Percentiles rank a stretch among this genome's conserved stretches.
Conservation (phyloP, 2,888 invertebrate genomes). For the Phragmatobia fuliginosa region DNA sequence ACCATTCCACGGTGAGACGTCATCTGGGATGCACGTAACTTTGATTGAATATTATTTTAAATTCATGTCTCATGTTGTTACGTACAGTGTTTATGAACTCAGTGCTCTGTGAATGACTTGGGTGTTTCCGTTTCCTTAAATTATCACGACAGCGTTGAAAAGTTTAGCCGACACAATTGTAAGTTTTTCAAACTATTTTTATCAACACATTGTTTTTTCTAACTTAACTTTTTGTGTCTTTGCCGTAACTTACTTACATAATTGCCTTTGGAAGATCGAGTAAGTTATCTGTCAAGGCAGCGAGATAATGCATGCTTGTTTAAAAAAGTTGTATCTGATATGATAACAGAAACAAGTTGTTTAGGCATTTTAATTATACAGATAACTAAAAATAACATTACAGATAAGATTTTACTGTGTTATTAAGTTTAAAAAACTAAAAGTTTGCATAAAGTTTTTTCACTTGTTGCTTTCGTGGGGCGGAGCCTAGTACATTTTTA, state of each 20-base stretch:
- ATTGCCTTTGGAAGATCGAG: conserved; percentile 24
- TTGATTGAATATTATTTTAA: conserved; percentile 31
- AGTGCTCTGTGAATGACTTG: conserved; percentile 73
- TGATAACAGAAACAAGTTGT: conserved; percentile 41
- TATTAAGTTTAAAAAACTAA: conserved; percentile 12
- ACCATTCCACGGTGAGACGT: conserved; percentile 78
- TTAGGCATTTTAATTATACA: conserved; percentile 28
- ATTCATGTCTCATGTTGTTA: conserved; percentile 51
- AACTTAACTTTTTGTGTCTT: conserved; percentile 24
- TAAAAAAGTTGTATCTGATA: conserved; percentile 37
- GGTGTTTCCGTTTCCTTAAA: conserved; percentile 59
- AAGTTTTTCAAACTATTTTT: conserved; percentile 40
- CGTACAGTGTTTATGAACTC: conserved; percentile 68
- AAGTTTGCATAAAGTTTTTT: conserved; percentile 24
- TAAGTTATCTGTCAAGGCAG: conserved; percentile 43
- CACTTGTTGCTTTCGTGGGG: conserved; percentile 75
- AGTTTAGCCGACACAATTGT: conserved; percentile 45
- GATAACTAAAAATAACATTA: conserved; percentile 36
- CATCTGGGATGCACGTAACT: conserved; percentile 64
- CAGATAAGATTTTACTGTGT: conserved; percentile 26
- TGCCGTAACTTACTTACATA: conserved; percentile 18
- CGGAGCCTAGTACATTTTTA: conserved; percentile 63
- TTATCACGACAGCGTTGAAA: conserved; percentile 46
- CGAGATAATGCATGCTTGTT: conserved; percentile 27
- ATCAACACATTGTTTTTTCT: conserved; percentile 15